Conservation (phyloP, 1,140 invertebrate species). For the Thaumatotibia leucotreta region DNA sequence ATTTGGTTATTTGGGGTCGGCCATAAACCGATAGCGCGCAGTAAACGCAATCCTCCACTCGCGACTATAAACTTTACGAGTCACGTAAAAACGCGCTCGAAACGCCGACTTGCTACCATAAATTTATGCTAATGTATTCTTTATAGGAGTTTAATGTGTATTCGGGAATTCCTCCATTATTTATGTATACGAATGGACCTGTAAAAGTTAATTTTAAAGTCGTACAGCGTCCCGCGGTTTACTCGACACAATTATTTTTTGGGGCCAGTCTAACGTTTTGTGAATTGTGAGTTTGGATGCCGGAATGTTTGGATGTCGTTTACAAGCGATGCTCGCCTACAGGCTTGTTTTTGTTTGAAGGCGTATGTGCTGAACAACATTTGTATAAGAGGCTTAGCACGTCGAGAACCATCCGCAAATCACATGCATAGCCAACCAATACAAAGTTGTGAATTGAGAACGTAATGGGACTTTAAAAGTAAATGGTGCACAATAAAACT, state of each 20-base stretch:
- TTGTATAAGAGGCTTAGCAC: too few relatives aligned
- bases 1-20: conserved; percentile 73
- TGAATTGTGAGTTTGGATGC: conserved; percentile 42
- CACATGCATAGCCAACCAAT: conserved; percentile 9
- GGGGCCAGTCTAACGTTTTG: conserved; percentile 28
- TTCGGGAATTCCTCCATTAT: conserved; percentile 75
- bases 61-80: conserved; percentile 75
- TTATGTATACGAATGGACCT: conserved; percentile 74
- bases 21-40: conserved; percentile 71
- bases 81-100: conserved; percentile 74
- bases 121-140: conserved; percentile 77
- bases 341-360: neutral
- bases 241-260: conserved; percentile 60
- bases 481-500: conserved; percentile 47
- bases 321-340: conserved; percentile 35
- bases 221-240: conserved; percentile 56
- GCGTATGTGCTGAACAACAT: neutral
- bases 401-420: too few relatives aligned
- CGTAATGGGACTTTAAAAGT: conserved; percentile 39
- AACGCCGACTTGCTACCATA: conserved; percentile 71
- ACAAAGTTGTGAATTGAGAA: conserved; percentile 38
- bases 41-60: conserved; percentile 75
- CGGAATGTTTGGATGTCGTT: conserved; percentile 36
- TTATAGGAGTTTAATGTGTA: conserved; percentile 76
- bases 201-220: conserved; percentile 74